A percentile compares a stretch with the other conserved stretches of the same genome.
phyloP scores from a whole-genome alignment of 2,888 invertebrate genomes.

The Ganaspis brasiliensis region DNA sequence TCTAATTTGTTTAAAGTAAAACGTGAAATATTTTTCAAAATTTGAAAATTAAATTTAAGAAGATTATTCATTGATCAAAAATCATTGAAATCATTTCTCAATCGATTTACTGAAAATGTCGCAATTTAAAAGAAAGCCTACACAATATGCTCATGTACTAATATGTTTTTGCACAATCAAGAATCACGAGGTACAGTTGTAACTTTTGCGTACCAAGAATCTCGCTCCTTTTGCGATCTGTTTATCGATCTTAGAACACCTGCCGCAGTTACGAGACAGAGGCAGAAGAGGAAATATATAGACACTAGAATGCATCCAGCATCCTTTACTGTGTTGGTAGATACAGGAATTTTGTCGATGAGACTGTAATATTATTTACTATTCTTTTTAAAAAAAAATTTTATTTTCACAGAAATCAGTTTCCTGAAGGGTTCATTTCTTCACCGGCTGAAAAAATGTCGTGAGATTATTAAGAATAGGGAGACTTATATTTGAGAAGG shows the following conservation, averaged over 20 bases:
- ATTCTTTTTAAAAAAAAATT: constrained; percentile 25
- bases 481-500: constrained; percentile 14
- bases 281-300: constrained; percentile 3
- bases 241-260: constrained; percentile 58
- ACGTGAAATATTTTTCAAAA: too few species aligned
- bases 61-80: too few species aligned
- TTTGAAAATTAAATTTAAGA: too few species aligned
- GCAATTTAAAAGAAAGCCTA: background rate
- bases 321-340: background rate
- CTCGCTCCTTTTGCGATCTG: constrained; percentile 57
- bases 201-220: constrained; percentile 52
- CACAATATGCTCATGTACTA: constrained; percentile 52
- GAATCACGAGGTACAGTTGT: constrained; percentile 40
- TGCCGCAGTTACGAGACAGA: constrained; percentile 50
- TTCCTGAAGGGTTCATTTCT: constrained; percentile 6
- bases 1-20: too few species aligned
- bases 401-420: constrained; percentile 6
- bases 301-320: background rate
- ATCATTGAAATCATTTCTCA: background rate
- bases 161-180: constrained; percentile 43
- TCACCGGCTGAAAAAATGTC: background rate
- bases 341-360: background rate
- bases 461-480: constrained; percentile 12
- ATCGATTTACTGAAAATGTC: too few species aligned
- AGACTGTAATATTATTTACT: constrained; percentile 9